A percentile compares a stretch with the other conserved stretches of the same genome.
These are phyloP conservation scores for Crenichthys baileyi DNA, from an alignment of 2,797 vertebrate genomes.

Conservation along the genomic window DNA sequence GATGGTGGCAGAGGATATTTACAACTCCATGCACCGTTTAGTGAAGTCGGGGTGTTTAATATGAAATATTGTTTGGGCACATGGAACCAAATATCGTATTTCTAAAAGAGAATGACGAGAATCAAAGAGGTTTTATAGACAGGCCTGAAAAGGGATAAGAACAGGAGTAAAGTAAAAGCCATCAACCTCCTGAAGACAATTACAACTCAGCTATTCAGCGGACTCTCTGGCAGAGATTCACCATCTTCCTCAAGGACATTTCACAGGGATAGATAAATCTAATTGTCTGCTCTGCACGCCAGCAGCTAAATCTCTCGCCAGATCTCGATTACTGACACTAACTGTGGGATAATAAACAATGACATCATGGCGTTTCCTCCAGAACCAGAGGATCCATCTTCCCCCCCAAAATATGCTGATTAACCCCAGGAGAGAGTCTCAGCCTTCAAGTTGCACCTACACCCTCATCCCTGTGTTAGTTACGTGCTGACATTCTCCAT, in stretches of 20 bases:
- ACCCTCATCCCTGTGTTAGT: constrained; percentile 40
- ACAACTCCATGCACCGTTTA: too few species aligned
- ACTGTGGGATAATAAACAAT: constrained; percentile 78
- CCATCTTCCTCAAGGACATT: constrained; percentile 40
- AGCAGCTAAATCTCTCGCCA: constrained; percentile 58
- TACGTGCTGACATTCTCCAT: constrained; percentile 49
- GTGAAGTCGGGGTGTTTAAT: too few species aligned
- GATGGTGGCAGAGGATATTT: not conserved
- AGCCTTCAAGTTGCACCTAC: constrained; percentile 48
- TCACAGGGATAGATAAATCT: constrained; percentile 48
- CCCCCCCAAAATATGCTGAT: constrained; percentile 66
- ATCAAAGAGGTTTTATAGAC: not conserved
- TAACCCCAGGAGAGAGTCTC: constrained; percentile 75
- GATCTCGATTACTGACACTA: constrained; percentile 62
- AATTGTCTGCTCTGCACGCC: constrained; percentile 43
- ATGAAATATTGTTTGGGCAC: not conserved
- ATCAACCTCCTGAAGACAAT: constrained; percentile 23
- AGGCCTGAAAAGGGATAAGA: not conserved
- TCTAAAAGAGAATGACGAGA: not conserved
- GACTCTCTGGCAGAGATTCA: constrained; percentile 26
- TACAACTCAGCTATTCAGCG: constrained; percentile 23
- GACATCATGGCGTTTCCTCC: constrained; percentile 64
- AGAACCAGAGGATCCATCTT: constrained; percentile 67
- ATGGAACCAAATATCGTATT: not conserved
- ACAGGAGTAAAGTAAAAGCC: not conserved